phyloP scores from a whole-genome alignment of 2,888 invertebrate genomes.

The Cacoxenus indagator region DNA sequence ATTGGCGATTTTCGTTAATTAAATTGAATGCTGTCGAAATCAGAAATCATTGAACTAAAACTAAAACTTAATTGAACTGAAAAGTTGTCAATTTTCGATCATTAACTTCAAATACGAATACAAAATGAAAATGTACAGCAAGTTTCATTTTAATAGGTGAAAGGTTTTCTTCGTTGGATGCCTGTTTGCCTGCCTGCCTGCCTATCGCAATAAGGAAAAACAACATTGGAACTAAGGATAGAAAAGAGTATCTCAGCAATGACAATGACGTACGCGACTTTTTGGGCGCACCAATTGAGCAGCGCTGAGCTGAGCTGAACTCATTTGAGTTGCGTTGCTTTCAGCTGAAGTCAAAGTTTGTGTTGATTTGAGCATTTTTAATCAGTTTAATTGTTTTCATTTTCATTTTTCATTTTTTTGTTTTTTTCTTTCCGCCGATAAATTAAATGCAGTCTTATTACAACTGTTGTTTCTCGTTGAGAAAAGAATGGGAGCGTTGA shows the following conservation, averaged over 20 bases:
- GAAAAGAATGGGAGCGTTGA: neutral
- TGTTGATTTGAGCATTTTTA: conserved; percentile 3
- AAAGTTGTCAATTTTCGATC: conserved; percentile 22
- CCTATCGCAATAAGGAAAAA: too few species aligned
- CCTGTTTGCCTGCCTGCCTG: too few species aligned
- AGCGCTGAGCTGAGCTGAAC: neutral
- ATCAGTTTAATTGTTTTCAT: neutral
- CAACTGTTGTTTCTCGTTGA: neutral
- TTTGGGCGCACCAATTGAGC: too few species aligned
- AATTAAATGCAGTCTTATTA: neutral
- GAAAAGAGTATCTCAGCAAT: neutral
- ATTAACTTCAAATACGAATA: conserved; percentile 6
- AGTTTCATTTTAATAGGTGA: conserved; percentile 25
- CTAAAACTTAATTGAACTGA: conserved; percentile 3
- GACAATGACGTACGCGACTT: neutral
- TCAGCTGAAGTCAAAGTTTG: neutral
- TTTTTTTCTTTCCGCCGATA: too few species aligned
- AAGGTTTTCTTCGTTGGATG: conserved; percentile 16
- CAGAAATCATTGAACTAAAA: too few species aligned
- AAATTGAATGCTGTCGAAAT: neutral
- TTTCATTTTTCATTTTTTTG: too few species aligned
- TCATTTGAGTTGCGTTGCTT: neutral
- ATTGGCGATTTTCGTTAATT: conserved; percentile 14
- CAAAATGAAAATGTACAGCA: neutral
- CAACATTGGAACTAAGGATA: neutral